Conservation (phyloP, 2,888 invertebrate genomes). For the Gandaritis pyraliata region DNA sequence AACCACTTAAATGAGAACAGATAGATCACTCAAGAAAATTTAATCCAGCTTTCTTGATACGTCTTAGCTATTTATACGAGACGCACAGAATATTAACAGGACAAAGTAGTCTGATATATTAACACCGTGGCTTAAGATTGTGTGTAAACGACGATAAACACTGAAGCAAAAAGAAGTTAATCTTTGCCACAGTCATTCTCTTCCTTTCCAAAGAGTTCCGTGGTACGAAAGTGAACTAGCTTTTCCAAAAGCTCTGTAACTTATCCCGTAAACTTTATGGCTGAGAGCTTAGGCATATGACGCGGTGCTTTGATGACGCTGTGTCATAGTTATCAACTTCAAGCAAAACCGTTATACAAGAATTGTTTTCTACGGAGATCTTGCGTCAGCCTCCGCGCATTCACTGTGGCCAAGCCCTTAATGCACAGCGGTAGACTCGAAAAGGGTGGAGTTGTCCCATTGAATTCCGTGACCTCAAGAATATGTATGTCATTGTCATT, state of each 20-base stretch:
- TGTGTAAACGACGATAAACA: no score
- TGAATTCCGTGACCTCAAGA: conserved; percentile 56
- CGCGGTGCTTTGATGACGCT: not conserved
- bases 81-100: not conserved
- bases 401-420: conserved; percentile 4
- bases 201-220: no score
- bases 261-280: conserved; percentile 19
- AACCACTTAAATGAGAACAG: conserved; percentile 40
- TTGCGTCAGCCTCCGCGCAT: not conserved
- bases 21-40: conserved; percentile 23
- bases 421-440: conserved; percentile 64
- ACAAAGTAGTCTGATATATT: not conserved
- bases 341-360: not conserved
- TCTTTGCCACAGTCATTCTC: no score
- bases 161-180: no score
- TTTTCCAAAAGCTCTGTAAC: not conserved
- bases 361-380: not conserved
- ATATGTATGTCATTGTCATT: conserved; percentile 49
- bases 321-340: not conserved
- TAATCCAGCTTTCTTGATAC: not conserved
- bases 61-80: not conserved
- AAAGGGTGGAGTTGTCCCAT: conserved; percentile 75
- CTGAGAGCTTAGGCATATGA: conserved; percentile 20
- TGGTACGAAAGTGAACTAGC: not conserved
- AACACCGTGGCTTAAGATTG: no score